Evolutionary conservation across 2,888 invertebrate species (phyloP), one percentile per base, ranked within the genome.

Genomic region (Seira ritae): DNA sequence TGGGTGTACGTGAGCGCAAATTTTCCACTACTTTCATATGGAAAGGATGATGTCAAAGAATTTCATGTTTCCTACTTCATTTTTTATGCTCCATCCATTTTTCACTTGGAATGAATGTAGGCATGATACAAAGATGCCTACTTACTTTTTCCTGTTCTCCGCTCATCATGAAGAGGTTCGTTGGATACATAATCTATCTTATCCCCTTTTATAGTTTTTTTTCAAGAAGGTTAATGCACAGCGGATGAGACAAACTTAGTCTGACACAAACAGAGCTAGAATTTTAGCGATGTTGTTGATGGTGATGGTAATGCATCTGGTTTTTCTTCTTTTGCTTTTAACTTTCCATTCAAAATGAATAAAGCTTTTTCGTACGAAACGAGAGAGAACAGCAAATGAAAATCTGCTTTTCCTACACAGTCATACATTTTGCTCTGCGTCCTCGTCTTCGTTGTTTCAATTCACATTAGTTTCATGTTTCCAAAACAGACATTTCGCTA

Each of bases 1-100:
- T 55, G 69, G 69, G 37, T 20, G 68, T 8, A 55, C 55, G 55
- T 55, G 55, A 55, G 15, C 55, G 55, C 55, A 55, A 12, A 55
- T 17, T n/a, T 37, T 20, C 37, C 70, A 55, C 50, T 71, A 71
- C 24, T 70, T 55, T 71, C 24, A 31, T 31, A 55, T 55, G 55
- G 15, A 55, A 12, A n/a, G 17, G 55, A 8, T 55, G n/a, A 55
- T 55, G 55, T 55, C 55, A 55, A 55, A 55, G 55, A 15, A n/a
- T 55, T 55, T 1, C 12, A 12, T 8, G 15, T 8, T 55, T 55
- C 55, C 55, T 17, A n/a, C 55, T 55, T n/a, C 55, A 55, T 55
- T 55, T 55, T 55, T 55, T 55, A n/a, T 55, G 17, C 55, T 55
- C n/a, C 17, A n/a, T 55, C 15, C 55, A 55, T 55, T 55, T 12